phyloP scores from a whole-genome alignment of 2,888 invertebrate species.

The Gastrophysa polygoni region DNA sequence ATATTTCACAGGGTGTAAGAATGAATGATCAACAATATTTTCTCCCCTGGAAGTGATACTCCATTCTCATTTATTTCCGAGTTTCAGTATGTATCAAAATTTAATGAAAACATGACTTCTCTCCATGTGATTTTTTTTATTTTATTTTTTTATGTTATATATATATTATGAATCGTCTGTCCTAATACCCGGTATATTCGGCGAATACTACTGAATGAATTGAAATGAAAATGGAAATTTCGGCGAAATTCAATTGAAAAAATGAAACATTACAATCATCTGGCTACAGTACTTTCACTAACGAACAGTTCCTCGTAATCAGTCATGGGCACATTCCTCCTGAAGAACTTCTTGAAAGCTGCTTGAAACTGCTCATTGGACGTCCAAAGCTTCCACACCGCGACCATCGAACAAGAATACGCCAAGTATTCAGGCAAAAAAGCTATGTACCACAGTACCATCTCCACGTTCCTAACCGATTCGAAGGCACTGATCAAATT shows the following conservation, averaged over 20 bases:
- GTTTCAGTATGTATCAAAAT: too few species aligned
- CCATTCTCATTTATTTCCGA: too few species aligned
- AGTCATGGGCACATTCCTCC: constrained; percentile 15
- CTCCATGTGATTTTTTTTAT: too few species aligned
- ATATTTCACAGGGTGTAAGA: too few species aligned
- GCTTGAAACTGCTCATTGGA: constrained; percentile 25
- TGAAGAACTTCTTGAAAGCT: constrained; percentile 29
- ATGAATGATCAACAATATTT: too few species aligned
- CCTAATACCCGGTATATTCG: too few species aligned
- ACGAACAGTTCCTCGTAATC: constrained; percentile 31
- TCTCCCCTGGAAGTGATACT: too few species aligned
- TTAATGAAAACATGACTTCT: too few species aligned
- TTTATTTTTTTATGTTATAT: too few species aligned
- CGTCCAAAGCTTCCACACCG: constrained; percentile 26
- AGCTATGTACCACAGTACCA: constrained; percentile 30
- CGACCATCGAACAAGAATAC: constrained; percentile 24
- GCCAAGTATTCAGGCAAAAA: constrained; percentile 34
- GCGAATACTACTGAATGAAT: background rate
- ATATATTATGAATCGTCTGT: too few species aligned
- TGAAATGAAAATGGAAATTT: background rate
- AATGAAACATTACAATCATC: background rate
- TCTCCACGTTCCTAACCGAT: constrained; percentile 14
- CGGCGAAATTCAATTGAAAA: background rate
- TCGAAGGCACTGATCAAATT: constrained; percentile 26
- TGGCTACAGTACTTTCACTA: constrained; percentile 13